phyloP scores from a whole-genome alignment of 2,888 invertebrate genomes.

The Spatulosminthurus flaviceps region DNA sequence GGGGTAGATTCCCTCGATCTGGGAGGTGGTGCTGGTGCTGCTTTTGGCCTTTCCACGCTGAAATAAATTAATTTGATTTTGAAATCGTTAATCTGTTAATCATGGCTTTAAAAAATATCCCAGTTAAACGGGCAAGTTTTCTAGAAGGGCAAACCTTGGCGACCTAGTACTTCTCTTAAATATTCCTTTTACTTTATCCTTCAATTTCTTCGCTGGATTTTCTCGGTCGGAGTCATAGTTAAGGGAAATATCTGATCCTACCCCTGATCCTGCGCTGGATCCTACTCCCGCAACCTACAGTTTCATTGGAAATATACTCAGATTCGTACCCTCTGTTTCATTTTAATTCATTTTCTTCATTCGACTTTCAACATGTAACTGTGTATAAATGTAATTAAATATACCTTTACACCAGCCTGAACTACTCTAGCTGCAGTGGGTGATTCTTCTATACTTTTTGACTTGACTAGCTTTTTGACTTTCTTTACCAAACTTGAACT shows the following conservation, averaged over 20 bases:
- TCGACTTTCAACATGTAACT: background rate
- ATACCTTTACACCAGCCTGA: constrained; percentile 61
- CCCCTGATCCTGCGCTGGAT: constrained; percentile 67
- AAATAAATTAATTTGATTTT: constrained; percentile 21
- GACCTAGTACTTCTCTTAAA: constrained; percentile 78
- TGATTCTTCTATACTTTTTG: constrained; percentile 80
- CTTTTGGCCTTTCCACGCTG: constrained; percentile 60
- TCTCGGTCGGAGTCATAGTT: constrained; percentile 70
- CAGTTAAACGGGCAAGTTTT: no score
- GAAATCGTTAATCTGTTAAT: background rate
- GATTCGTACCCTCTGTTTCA: no score
- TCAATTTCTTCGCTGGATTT: constrained; percentile 76
- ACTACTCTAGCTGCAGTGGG: constrained; percentile 60
- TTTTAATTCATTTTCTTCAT: no score
- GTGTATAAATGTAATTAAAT: background rate
- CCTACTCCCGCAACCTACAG: constrained; percentile 67
- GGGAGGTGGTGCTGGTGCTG: constrained; percentile 48
- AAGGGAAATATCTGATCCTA: constrained; percentile 74
- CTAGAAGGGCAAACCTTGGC: constrained; percentile 70
- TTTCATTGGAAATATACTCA: background rate
- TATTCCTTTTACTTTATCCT: constrained; percentile 83
- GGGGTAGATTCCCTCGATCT: constrained; percentile 57
- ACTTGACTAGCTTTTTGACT: constrained; percentile 81
- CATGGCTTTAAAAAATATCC: background rate
- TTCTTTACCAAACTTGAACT: constrained; percentile 83